phyloP scores from a whole-genome alignment of 1,140 invertebrate genomes.

The Scaptomyza montana region DNA sequence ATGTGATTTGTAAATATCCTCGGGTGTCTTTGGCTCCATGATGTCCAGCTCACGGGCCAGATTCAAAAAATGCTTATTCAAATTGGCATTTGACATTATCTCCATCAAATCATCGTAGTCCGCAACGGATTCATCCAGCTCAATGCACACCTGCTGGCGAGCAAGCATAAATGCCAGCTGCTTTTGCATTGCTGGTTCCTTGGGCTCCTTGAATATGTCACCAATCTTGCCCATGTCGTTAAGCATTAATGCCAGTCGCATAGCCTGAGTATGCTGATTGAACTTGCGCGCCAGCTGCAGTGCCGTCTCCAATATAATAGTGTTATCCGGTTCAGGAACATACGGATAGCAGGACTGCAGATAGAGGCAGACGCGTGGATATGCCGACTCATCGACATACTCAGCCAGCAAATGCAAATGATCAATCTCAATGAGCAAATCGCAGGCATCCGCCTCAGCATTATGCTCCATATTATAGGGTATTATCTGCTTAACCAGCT shows the following conservation, averaged over 20 bases:
- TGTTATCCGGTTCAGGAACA: conserved; percentile 98
- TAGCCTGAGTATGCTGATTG: conserved; percentile 95
- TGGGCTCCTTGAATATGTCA: conserved; percentile 77
- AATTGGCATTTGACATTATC: conserved; percentile 98
- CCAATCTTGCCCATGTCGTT: conserved; percentile 88
- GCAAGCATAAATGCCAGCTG: conserved; percentile 99
- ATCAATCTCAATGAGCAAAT: conserved; percentile 99
- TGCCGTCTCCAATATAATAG: conserved; percentile 93
- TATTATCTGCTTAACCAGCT: conserved; percentile 94
- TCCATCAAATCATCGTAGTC: conserved; percentile 96
- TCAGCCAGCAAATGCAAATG: conserved; percentile 93
- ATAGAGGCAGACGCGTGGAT: conserved; percentile 97
- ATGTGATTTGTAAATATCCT: conserved; percentile 99
- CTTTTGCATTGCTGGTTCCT: conserved; percentile 86
- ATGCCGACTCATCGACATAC: conserved; percentile 96
- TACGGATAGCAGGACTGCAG: conserved; percentile 97
- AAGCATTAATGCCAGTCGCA: conserved; percentile 97
- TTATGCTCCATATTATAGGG: conserved; percentile 99
- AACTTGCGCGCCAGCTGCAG: conserved; percentile 96
- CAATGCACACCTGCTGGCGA: conserved; percentile 96
- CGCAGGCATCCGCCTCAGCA: conserved; percentile 99
- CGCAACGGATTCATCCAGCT: conserved; percentile 87
- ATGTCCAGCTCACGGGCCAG: conserved; percentile 99
- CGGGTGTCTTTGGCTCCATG: conserved; percentile 99
- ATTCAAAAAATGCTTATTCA: conserved; percentile 98